Conservation (phyloP, 2,888 invertebrate genomes). For the Smittia sp. region DNA sequence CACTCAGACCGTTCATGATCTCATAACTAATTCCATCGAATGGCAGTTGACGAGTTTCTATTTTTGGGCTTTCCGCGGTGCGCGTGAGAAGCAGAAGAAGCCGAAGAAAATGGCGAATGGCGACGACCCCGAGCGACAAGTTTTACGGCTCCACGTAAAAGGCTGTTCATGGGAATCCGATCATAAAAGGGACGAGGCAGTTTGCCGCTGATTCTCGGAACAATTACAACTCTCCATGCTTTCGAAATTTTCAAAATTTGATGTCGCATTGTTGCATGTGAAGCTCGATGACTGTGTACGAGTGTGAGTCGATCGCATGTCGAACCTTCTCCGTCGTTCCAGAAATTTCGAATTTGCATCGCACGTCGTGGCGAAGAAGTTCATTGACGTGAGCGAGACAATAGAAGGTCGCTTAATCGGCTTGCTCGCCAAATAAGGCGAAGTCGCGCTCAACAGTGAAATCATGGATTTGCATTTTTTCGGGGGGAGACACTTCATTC, state of each 20-base stretch:
- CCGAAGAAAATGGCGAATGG: neutral
- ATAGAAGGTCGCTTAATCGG: constrained; percentile 21
- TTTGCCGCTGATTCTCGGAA: neutral
- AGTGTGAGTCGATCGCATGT: constrained; percentile 3
- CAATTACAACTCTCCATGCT: constrained; percentile 5
- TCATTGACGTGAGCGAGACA: constrained; percentile 6
- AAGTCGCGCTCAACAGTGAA: neutral
- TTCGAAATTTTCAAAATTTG: neutral
- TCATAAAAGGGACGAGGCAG: constrained; percentile 3
- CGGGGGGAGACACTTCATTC: neutral
- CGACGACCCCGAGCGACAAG: constrained; percentile 23
- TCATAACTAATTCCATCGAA: constrained; percentile 37
- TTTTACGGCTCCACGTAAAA: constrained; percentile 2
- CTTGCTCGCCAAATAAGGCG: constrained; percentile 10
- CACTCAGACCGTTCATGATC: constrained; percentile 26
- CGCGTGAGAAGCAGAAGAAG: neutral
- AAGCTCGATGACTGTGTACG: neutral
- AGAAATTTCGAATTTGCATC: constrained; percentile 1
- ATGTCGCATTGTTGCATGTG: constrained; percentile 3
- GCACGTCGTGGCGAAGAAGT: neutral
- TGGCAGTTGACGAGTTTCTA: constrained; percentile 37
- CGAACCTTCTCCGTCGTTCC: neutral
- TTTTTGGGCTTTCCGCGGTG: constrained; percentile 23
- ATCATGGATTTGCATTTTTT: neutral
- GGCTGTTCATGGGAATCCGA: neutral